A percentile compares a stretch with the other conserved stretches of the same genome.
Evolutionary conservation across 2,888 invertebrate genomes (phyloP).

Genomic region (Teleogryllus oceanicus): DNA sequence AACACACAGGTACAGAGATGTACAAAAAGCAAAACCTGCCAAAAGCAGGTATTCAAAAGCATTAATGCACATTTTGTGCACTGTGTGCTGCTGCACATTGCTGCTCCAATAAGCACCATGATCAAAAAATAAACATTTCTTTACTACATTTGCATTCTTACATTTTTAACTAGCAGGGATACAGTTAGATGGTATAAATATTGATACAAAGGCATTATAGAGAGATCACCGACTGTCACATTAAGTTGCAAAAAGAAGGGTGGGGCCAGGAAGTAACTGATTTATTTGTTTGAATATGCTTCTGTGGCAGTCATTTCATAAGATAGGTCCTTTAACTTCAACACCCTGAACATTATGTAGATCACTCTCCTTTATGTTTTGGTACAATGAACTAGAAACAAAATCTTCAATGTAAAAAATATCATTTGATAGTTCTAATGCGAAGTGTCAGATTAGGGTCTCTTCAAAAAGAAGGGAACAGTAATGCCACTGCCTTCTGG

Average conservation of each 20-base stretch:
- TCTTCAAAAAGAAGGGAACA: no score
- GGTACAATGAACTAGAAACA: no score
- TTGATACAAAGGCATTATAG: background rate
- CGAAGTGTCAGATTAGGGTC: no score
- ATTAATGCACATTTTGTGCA: background rate
- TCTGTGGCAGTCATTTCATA: no score
- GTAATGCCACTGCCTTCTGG: no score
- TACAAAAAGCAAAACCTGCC: background rate
- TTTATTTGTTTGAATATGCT: no score
- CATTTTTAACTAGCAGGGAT: background rate
- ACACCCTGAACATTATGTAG: no score
- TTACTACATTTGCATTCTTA: background rate
- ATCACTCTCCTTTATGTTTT: no score
- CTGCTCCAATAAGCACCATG: conserved; percentile 7
- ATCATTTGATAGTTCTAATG: no score
- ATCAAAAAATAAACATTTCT: conserved; percentile 10
- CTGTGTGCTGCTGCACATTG: background rate
- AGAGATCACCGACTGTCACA: background rate
- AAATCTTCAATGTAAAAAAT: no score
- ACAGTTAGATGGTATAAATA: background rate
- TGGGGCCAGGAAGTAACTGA: background rate
- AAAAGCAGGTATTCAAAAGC: background rate
- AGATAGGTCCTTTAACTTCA: no score
- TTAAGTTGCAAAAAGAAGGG: background rate
- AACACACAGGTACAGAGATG: background rate